phyloP scores from a whole-genome alignment of 1,140 invertebrate genomes.

The Sminthurinus signatus region DNA sequence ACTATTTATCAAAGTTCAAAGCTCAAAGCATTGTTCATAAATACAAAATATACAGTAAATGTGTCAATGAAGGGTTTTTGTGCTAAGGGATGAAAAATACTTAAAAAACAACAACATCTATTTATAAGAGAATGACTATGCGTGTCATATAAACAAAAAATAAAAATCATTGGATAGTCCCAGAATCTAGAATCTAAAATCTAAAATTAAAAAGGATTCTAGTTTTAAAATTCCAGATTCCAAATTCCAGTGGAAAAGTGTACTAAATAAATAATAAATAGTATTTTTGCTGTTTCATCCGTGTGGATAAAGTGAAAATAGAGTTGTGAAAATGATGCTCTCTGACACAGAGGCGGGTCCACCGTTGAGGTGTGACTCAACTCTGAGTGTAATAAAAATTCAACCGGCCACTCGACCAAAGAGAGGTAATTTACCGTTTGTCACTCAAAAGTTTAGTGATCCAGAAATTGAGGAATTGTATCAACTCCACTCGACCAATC shows the following conservation, averaged over 20 bases:
- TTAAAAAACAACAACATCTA: too few species aligned
- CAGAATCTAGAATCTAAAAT: too few species aligned
- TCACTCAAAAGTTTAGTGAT: conserved; percentile 39
- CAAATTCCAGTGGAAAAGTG: background rate
- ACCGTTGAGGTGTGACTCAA: conserved; percentile 36
- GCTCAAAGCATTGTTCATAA: too few species aligned
- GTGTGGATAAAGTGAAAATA: background rate
- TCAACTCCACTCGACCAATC: conserved; percentile 36
- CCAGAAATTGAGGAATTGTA: conserved; percentile 40
- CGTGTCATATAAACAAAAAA: too few species aligned
- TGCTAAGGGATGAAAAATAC: too few species aligned
- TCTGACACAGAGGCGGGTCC: conserved; percentile 20
- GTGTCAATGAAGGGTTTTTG: too few species aligned
- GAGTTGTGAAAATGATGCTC: background rate
- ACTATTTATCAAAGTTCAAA: too few species aligned
- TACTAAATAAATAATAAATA: background rate
- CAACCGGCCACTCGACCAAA: conserved; percentile 28
- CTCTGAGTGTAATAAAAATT: conserved; percentile 38
- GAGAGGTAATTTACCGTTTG: conserved; percentile 23
- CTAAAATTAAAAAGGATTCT: too few species aligned
- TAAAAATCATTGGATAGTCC: too few species aligned
- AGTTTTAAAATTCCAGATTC: too few species aligned
- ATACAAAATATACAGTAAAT: too few species aligned
- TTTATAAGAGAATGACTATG: too few species aligned
- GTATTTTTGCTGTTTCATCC: background rate